A percentile compares a stretch with the other conserved stretches of the same genome.
Conservation (phyloP, 1,140 invertebrate genomes). For the Halyomorpha halys region DNA sequence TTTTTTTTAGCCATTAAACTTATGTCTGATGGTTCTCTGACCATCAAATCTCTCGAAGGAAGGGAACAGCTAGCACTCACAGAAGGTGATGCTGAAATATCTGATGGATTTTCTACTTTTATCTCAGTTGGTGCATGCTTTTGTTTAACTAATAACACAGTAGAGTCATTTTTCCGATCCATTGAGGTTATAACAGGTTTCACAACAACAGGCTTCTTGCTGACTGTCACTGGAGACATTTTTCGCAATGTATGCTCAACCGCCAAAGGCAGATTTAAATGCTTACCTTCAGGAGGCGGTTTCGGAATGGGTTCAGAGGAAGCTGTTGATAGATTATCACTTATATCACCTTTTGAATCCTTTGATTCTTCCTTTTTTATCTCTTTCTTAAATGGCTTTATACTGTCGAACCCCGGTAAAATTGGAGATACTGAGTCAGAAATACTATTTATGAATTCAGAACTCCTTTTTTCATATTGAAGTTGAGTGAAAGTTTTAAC, state of each 20-base stretch:
- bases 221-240: constrained; percentile 25
- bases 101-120: not conserved
- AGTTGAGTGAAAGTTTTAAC: constrained; percentile 24
- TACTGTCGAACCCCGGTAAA: constrained; percentile 8
- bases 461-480: constrained; percentile 25
- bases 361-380: constrained; percentile 14
- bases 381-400: constrained; percentile 6
- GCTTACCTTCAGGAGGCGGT: constrained; percentile 27
- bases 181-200: not conserved
- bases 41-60: not conserved
- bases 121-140: not conserved
- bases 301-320: not conserved
- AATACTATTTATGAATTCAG: constrained; percentile 20
- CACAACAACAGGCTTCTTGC: constrained; percentile 13
- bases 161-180: not conserved
- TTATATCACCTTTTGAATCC: constrained; percentile 4
- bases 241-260: constrained; percentile 31
- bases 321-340: constrained; percentile 1
- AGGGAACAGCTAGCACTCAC: not conserved
- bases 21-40: constrained; percentile 13
- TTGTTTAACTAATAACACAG: not conserved
- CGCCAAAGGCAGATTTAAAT: constrained; percentile 29
- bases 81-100: not conserved
- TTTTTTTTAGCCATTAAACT: constrained; percentile 42
- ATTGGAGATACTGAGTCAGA: not conserved